phyloP scores from a whole-genome alignment of 2,888 invertebrate genomes.

The Pachydiplax longipennis region DNA sequence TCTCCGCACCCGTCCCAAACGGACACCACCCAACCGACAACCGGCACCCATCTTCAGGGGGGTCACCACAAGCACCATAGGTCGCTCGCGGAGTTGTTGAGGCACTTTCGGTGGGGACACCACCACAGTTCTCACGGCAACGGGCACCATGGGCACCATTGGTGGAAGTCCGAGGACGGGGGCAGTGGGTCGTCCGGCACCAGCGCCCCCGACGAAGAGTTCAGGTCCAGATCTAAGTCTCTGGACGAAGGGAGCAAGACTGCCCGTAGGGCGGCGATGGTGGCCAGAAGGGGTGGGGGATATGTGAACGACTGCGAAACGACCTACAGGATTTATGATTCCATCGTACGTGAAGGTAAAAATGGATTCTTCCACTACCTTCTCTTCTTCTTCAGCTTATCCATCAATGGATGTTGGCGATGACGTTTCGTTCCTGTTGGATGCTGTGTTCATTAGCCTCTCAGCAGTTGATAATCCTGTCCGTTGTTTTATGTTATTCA shows the following conservation, averaged over 20 bases:
- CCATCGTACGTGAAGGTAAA: slow-evolving; percentile 77
- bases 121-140: not conserved
- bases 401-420: too few relatives aligned
- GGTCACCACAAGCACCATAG: slow-evolving; percentile 63
- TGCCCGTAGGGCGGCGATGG: slow-evolving; percentile 56
- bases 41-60: slow-evolving; percentile 52
- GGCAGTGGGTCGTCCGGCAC: slow-evolving; percentile 60
- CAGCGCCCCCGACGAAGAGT: slow-evolving; percentile 68
- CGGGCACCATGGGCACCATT: slow-evolving; percentile 62
- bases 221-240: slow-evolving; percentile 80
- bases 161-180: slow-evolving; percentile 65
- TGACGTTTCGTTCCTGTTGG: too few relatives aligned
- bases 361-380: not conserved
- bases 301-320: slow-evolving; percentile 76
- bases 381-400: too few relatives aligned
- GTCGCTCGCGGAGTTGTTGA: slow-evolving; percentile 78
- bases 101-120: slow-evolving; percentile 70
- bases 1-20: not conserved
- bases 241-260: slow-evolving; percentile 70
- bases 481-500: too few relatives aligned
- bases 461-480: too few relatives aligned
- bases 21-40: not conserved
- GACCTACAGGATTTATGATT: slow-evolving; percentile 82
- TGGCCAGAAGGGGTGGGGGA: not conserved
- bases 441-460: too few relatives aligned